Evolutionary conservation across 2,113 vertebrate genomes (phyloP).

Genomic region (Eclectus roratus): DNA sequence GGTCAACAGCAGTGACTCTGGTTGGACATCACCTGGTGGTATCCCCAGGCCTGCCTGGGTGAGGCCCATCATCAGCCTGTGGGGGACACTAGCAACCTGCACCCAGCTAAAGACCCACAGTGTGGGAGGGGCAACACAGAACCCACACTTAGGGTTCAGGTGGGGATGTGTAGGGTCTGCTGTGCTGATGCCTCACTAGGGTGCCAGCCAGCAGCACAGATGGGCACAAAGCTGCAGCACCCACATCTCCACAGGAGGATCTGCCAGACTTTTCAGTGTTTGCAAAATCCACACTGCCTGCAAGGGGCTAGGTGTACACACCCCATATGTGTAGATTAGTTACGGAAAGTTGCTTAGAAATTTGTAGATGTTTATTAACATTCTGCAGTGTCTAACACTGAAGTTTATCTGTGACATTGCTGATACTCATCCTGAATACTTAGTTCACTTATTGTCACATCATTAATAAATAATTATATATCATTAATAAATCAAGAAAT

Average conservation of each 20-base stretch:
- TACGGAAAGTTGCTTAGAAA: not conserved
- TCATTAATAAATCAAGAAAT: not conserved
- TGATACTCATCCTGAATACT: not conserved
- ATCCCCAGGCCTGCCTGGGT: not conserved
- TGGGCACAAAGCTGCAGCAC: not conserved
- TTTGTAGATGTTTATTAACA: not conserved
- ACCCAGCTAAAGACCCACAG: not conserved
- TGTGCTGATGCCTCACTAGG: not conserved
- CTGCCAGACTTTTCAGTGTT: not conserved
- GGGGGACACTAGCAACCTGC: not conserved
- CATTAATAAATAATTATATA: not conserved
- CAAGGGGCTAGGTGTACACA: not conserved
- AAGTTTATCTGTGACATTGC: not conserved
- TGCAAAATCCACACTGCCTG: not conserved
- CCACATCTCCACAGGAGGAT: not conserved
- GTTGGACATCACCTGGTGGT: rapidly evolving
- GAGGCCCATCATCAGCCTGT: not conserved
- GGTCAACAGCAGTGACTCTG: not conserved
- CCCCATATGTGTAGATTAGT: not conserved
- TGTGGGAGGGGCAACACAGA: rapidly evolving
- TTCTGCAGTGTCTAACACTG: not conserved
- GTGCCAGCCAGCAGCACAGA: not conserved
- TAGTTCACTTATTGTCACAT: not conserved
- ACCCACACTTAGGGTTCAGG: rapidly evolving
- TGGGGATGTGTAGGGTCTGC: not conserved